Evolutionary conservation across 2,113 vertebrate genomes (phyloP).

Genomic region (Anas platyrhynchos): DNA sequence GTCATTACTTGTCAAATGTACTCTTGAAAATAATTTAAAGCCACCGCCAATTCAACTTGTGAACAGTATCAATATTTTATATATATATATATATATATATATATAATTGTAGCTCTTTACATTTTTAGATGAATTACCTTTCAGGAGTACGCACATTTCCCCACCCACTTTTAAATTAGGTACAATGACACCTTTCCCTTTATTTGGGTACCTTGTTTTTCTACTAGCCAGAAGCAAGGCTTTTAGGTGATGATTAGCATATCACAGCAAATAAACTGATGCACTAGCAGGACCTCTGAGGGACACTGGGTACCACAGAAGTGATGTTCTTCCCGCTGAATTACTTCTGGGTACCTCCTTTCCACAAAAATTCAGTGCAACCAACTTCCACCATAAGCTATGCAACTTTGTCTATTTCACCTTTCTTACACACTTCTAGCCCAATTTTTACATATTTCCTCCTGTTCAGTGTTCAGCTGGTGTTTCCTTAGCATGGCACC

Average conservation of each 20-base stretch:
- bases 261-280: background rate
- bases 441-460: background rate
- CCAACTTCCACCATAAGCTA: background rate
- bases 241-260: background rate
- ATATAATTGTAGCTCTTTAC: background rate
- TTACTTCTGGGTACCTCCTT: background rate
- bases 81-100: background rate
- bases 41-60: slow-evolving; percentile 40
- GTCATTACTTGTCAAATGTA: slow-evolving; percentile 72
- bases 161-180: background rate
- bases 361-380: background rate
- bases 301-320: background rate
- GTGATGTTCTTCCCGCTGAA: background rate
- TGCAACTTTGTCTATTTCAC: background rate
- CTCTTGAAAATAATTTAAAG: slow-evolving; percentile 67
- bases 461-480: background rate
- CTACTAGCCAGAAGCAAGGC: background rate
- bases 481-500: background rate
- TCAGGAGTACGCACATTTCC: background rate
- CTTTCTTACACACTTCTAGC: background rate
- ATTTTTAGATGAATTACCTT: background rate
- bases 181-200: background rate
- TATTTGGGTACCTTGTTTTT: background rate
- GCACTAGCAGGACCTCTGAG: background rate
- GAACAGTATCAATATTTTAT: slow-evolving; percentile 19